Base-by-base conservation (phyloP, 2,113 vertebrate species). In the Phodopus roborovskii region DNA sequence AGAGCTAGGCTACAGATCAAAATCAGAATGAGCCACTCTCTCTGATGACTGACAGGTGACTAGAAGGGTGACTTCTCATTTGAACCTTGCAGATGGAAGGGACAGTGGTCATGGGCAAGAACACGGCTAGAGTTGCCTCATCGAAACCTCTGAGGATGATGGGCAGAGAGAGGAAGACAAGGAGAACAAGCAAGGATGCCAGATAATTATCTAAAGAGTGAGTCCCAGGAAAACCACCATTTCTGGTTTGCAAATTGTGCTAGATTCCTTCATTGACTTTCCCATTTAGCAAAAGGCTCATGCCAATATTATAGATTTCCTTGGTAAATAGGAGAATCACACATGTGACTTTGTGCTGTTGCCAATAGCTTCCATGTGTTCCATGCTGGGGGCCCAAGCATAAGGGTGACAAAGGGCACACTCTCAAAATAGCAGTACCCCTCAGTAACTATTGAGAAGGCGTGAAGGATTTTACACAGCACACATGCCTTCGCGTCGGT, bases 381-480 rank as follows among this genome's bases (percentile, higher is more conserved):
- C 79, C 50, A 73, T 36, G 73, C 16, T 70, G 45, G 73, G 62
- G 36, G 50, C 83, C 48, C 26, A 93, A 62, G 88, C 7, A 30
- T 33, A 87, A 28, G 36, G 71, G 82, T 12, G 70, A 89, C 26
- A 93, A 86, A 93, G 10, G 26, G 4, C 81, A 88, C 70, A 12
- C 30, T 71, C 28, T 85, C 58, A 91, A 60, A 94, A 92, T 60
- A 84, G 96, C 88, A 74, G 22, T 15, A 62, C 36, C 13, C 66
- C 56, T 92, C 71, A 88, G 58, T 71, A 88, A 68, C 90, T 91
- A 91, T 15, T 94, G 6, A 78, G 92, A 96, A 94, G 70, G 33
- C 24, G 24, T 83, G 22, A 36, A 73, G 39, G 62, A 39, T 84
- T 89, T 92, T 78, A 93, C 79, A 66, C 62, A 71, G 81, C 79